phyloP scores from a whole-genome alignment of 2,797 vertebrate species.

The Acropternis orthonyx region DNA sequence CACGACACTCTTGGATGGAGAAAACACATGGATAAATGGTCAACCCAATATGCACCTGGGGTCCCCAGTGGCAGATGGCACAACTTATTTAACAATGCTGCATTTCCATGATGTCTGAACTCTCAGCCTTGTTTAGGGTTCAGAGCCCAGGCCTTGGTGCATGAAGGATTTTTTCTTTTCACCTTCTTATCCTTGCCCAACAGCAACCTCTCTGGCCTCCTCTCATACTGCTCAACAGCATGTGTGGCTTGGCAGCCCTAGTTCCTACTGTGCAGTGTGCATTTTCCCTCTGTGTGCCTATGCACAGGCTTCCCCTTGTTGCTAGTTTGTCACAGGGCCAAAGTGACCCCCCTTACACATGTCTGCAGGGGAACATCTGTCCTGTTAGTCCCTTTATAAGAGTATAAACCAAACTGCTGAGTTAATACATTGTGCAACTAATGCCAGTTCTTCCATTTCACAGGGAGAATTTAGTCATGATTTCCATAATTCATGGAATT shows the following conservation, averaged over 20 bases:
- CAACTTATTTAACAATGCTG: background rate
- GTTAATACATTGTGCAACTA: background rate
- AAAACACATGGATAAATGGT: background rate
- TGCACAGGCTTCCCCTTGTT: background rate
- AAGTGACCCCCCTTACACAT: background rate
- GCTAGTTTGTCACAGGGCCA: background rate
- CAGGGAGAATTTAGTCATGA: background rate
- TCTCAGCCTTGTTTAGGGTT: background rate
- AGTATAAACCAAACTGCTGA: background rate
- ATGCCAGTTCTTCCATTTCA: background rate
- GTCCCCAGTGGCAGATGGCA: background rate
- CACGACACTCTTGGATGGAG: rapidly evolving
- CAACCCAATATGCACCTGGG: too few relatives aligned
- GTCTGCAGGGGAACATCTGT: conserved; percentile 7
- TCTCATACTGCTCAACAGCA: background rate
- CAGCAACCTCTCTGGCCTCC: background rate
- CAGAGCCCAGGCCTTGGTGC: background rate
- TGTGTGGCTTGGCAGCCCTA: background rate
- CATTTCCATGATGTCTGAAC: background rate
- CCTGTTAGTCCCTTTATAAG: background rate
- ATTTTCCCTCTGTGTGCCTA: background rate
- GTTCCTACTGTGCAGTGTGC: background rate
- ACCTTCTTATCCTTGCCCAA: background rate
- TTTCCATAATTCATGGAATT: background rate
- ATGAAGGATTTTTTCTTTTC: background rate